Base-by-base conservation (phyloP, 2,113 vertebrate genomes). In the Ranitomeya imitator region DNA sequence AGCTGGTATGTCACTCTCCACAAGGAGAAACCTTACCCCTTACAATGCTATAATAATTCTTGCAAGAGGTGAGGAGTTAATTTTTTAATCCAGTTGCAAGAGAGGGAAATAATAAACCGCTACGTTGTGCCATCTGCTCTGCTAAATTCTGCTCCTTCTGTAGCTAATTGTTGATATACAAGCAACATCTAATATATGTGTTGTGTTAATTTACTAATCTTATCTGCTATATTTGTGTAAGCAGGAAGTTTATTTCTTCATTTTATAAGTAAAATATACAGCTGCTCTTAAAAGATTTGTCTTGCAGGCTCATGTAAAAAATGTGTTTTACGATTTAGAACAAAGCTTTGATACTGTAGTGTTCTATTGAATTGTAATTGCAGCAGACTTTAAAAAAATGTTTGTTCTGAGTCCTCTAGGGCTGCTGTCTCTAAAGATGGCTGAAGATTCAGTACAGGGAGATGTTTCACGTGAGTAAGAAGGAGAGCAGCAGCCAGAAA, bases 381-480 rank as follows among this genome's bases (percentile, higher is more conserved):
- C 79, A 52, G n/a, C 79, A 88, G 31, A 83, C 37, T 82, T 71
- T 73, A 51, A 67, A 63, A 63, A 73, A 31, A 60, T 82, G 26
- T 71, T 23, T 81, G 78, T 87, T 87, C 31, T 74, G 54, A n/a
- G 23, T 60, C 15, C 79, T 65, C 79, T 26, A 63, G 61, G 86
- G 79, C 21, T 51, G 12, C 23, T 76, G 55, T 76, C 79, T 63
- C 69, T 52, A 63, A 88, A 55, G 79, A 63, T 16, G 45, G 65
- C 55, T 26, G 15, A 60, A 55, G 79, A 83, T 82, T 57, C 79
- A 73, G 21, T 88, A 67, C 52, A 83, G 67, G 79, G 67, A 83
- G 14, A 83, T 88, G 86, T 88, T 88, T 59, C 63, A 73, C 67
- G 10, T 88, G 69, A 88, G 67, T 63, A 88, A 76, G 19, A 45